Evolutionary conservation across 2,797 vertebrate genomes (phyloP), one percentile per base, ranked within the genome.

Genomic region (Anabas testudineus): DNA sequence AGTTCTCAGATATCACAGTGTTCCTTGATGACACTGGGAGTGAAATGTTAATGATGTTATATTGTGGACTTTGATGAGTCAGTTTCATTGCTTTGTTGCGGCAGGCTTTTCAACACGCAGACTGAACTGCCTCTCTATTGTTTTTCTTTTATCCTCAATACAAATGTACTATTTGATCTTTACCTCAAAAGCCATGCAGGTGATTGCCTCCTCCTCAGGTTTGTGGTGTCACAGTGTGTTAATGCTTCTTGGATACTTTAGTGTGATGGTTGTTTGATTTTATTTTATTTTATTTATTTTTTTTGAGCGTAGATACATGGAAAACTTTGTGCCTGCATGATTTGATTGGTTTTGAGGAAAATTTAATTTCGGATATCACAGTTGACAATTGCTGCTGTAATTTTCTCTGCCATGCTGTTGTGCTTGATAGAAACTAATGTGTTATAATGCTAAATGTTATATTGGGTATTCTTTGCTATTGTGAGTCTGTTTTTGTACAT

Each of bases 91-190:
- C 30, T 34, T 34, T 51, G 24, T 57, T 30, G 59, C 15, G 2
- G 43, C 39, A 39, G 9, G 7, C 59, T 58, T 67, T 69, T 69
- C 45, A 66, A 43, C 48, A 21, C 47, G 26, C 4, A 30, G 5
- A 30, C 28, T 30, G 28, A 30, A 46, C 16, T 26, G 26, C 34
- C 12, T 42, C 12, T 42, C 58, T 45, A n/a, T 21, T 30, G 16
- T 58, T 70, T 68, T 42, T 10, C 37, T 14, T 36, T 0, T 14
- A 47, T 18, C 12, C 32, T 58, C 26, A 51, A 34, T 3, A 21
- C 15, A 30, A 54, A 16, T 2, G 24, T 19, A 15, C 10, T 45
- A 9, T 76, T 69, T 62, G 32, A 66, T 69, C 22, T 48, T 21
- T 13, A 12, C n/a, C 12, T 60, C 19, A 58, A 24, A 52, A 63